phyloP scores from a whole-genome alignment of 2,797 vertebrate species.

The Balearica regulorum region DNA sequence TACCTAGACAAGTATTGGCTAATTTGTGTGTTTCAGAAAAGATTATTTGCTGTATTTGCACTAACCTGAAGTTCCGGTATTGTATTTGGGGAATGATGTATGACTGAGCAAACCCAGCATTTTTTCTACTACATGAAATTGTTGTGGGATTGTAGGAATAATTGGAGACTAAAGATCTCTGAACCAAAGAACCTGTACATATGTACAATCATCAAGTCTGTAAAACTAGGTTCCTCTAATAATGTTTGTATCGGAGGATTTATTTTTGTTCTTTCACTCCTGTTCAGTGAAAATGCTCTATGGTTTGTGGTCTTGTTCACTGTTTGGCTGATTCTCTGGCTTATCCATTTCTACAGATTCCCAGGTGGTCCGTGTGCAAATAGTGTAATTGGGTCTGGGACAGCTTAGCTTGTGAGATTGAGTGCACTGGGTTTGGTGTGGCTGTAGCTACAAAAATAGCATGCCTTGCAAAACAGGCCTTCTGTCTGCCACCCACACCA shows the following conservation, averaged over 20 bases:
- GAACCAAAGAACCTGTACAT: background rate
- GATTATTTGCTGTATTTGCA: background rate
- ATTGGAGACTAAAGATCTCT: background rate
- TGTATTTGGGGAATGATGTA: background rate
- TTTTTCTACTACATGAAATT: background rate
- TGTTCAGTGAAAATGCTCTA: background rate
- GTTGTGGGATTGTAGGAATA: background rate
- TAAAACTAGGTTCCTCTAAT: background rate
- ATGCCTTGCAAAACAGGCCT: constrained; percentile 25
- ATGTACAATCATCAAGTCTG: rapidly evolving
- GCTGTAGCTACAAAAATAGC: constrained; percentile 30
- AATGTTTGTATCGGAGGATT: background rate
- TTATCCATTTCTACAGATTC: background rate
- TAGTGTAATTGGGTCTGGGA: constrained; percentile 15
- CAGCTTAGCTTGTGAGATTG: background rate
- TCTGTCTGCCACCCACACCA: constrained; percentile 51
- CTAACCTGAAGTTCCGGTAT: background rate
- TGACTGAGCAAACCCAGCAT: background rate
- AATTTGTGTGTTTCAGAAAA: background rate
- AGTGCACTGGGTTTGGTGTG: background rate
- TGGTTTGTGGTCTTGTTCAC: background rate
- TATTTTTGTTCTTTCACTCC: background rate
- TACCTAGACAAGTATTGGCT: background rate
- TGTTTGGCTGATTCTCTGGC: background rate
- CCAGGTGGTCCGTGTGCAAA: constrained; percentile 6